phyloP scores from a whole-genome alignment of 2,888 invertebrate genomes.

The Formica aserva region DNA sequence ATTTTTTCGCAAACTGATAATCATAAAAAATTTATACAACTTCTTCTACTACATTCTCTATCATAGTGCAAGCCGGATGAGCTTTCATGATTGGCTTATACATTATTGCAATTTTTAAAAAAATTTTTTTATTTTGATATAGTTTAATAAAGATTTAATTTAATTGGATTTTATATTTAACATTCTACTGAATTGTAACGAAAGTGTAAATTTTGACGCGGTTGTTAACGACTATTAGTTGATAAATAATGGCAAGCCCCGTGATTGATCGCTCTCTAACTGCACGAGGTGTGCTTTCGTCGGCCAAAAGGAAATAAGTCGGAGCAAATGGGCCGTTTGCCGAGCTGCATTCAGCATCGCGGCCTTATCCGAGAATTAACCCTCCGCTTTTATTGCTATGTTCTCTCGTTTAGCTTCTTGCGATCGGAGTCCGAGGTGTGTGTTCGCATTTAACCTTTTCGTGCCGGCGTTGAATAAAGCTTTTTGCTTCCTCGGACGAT shows the following conservation, averaged over 20 bases:
- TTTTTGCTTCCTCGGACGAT: slow-evolving; percentile 40
- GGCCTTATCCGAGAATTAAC: slow-evolving; percentile 47
- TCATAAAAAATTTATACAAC: too few species aligned
- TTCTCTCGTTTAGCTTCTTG: slow-evolving; percentile 54
- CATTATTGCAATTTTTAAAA: not conserved
- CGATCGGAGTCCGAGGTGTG: slow-evolving; percentile 44
- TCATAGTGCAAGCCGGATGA: too few species aligned
- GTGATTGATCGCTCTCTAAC: slow-evolving; percentile 38
- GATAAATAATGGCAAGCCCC: slow-evolving; percentile 4
- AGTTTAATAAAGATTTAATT: slow-evolving; percentile 1
- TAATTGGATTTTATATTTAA: not conserved
- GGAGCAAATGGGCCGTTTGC: slow-evolving; percentile 46
- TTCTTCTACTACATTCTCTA: not conserved
- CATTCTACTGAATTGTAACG: not conserved
- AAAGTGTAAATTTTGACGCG: not conserved
- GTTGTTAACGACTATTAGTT: slow-evolving; percentile 14
- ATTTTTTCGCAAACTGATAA: not conserved
- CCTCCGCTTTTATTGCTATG: slow-evolving; percentile 47
- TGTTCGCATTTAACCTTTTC: slow-evolving; percentile 53
- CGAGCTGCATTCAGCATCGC: slow-evolving; percentile 42
- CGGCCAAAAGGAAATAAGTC: slow-evolving; percentile 45
- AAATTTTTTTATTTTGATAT: not conserved
- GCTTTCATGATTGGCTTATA: not conserved
- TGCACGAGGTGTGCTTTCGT: slow-evolving; percentile 28
- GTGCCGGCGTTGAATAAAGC: slow-evolving; percentile 48